These are phyloP conservation scores for Amphiura filiformis DNA, from an alignment of 35 echinoderm and acorn worm species.

Conservation along the genomic window DNA sequence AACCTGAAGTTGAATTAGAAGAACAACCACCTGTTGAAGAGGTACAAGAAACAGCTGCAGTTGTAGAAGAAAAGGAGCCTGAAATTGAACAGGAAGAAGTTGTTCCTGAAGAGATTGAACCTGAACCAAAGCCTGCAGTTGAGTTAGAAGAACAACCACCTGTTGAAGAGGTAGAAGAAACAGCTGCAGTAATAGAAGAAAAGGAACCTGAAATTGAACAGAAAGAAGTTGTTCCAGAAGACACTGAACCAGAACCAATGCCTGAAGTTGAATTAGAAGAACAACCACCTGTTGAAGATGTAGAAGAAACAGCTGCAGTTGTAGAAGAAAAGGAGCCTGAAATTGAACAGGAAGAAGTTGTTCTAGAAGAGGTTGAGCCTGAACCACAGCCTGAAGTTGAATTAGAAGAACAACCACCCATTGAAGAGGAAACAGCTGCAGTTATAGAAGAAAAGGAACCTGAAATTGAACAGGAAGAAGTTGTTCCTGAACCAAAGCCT, in stretches of 20 bases:
- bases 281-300: background rate
- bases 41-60: background rate
- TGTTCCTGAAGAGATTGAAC: conserved; percentile 16
- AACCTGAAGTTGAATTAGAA: conserved; percentile 14
- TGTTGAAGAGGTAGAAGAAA: conserved; percentile 13
- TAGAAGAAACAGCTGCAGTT: background rate
- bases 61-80: conserved; percentile 1
- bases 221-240: conserved; percentile 18
- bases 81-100: conserved; percentile 21
- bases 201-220: background rate
- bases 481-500: background rate
- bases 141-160: conserved; percentile 8
- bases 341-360: conserved; percentile 15
- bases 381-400: background rate
- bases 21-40: background rate
- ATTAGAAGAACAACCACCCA: conserved; percentile 8
- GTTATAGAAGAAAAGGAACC: background rate
- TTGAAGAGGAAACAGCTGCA: background rate
- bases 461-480: background rate
- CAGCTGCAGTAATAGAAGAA: background rate
- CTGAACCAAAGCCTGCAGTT: background rate
- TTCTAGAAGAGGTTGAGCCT: background rate
- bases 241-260: background rate
- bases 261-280: conserved; percentile 20
- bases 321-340: background rate